Conservation (phyloP, 2,113 vertebrate genomes). For the Apaloderma vittatum region DNA sequence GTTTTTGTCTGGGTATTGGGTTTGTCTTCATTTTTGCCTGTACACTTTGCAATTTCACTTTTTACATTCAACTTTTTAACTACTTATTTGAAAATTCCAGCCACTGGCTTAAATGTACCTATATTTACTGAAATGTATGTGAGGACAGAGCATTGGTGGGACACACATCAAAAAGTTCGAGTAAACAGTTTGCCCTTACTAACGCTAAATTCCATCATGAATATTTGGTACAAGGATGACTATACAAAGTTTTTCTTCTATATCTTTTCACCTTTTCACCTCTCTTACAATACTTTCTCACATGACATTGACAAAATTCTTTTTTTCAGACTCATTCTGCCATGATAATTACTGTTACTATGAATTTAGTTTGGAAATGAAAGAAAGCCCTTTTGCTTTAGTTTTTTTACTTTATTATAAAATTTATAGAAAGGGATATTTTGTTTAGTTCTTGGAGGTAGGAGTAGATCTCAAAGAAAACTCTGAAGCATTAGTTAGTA, state of each 20-base stretch:
- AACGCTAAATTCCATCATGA: background rate
- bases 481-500: background rate
- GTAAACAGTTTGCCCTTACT: background rate
- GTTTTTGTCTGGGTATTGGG: background rate
- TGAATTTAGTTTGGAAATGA: background rate
- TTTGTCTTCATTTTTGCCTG: background rate
- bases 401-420: background rate
- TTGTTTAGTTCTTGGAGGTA: background rate
- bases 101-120: background rate
- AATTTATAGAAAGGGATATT: background rate
- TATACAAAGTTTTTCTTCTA: background rate
- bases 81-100: background rate
- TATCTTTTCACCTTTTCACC: background rate
- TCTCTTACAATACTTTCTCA: background rate
- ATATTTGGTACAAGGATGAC: background rate
- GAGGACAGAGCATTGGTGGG: background rate
- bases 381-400: background rate
- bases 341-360: background rate
- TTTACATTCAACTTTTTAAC: background rate
- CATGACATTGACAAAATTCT: background rate
- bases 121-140: background rate
- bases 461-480: background rate
- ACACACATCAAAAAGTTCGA: background rate
- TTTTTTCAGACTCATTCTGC: background rate
- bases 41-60: background rate